Conservation (phyloP, 2,113 vertebrate species). For the Gopherus flavomarginatus region DNA sequence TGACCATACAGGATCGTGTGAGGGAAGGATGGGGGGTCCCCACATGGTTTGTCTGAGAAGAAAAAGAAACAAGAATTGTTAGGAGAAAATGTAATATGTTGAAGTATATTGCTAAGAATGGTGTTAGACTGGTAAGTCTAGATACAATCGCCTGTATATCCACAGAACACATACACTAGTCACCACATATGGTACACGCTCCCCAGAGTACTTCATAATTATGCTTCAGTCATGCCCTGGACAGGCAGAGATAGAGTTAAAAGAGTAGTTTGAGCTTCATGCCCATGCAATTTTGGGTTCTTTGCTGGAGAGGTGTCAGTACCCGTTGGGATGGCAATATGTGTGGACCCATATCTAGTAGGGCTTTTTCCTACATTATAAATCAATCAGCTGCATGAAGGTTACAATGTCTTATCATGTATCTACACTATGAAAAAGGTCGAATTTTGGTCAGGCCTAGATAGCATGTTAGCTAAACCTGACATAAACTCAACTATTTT, state of each 20-base stretch:
- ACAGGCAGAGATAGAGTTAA: neutral
- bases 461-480: neutral
- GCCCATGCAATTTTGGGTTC: neutral
- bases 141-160: rapidly evolving
- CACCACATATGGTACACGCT: neutral
- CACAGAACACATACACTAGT: neutral
- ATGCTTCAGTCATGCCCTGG: neutral
- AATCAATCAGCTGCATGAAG: neutral
- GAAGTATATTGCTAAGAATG: rapidly evolving
- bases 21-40: conserved; percentile 91
- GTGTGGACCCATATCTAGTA: neutral
- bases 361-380: neutral
- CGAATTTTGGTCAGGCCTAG: neutral
- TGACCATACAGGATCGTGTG: conserved; percentile 87
- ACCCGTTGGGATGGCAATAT: neutral
- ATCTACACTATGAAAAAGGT: neutral
- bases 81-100: neutral
- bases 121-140: neutral
- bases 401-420: neutral
- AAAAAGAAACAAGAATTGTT: neutral
- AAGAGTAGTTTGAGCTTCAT: rapidly evolving
- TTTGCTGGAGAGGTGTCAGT: neutral
- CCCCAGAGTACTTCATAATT: neutral
- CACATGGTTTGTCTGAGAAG: conserved; percentile 87
- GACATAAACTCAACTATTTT: neutral